Conservation (phyloP, 2,797 vertebrate genomes). For the Okamejei kenojei region DNA sequence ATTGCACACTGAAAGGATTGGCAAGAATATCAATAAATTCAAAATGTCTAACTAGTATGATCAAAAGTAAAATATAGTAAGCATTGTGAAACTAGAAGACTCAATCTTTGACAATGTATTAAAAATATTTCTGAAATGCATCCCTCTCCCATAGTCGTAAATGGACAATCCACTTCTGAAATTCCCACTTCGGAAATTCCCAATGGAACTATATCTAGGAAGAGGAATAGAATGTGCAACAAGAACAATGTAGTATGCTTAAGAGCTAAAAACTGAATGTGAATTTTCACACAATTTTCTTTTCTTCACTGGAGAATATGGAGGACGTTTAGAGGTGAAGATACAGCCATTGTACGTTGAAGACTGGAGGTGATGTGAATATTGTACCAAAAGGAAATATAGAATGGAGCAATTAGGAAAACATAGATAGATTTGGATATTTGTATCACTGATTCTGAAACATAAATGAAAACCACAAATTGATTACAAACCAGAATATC, state of each 20-base stretch:
- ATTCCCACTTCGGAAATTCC: too few relatives aligned
- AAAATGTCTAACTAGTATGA: not conserved
- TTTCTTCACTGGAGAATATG: not conserved
- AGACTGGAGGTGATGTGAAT: not conserved
- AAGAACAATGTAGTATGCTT: too few relatives aligned
- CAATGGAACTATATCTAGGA: too few relatives aligned
- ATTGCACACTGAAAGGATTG: not conserved
- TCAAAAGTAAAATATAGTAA: not conserved
- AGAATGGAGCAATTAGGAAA: not conserved
- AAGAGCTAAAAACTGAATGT: too few relatives aligned
- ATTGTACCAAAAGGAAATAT: not conserved
- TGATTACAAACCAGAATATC: not conserved
- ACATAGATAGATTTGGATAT: not conserved
- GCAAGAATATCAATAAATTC: not conserved
- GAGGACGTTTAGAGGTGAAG: not conserved
- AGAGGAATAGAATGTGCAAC: too few relatives aligned
- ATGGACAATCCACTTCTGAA: too few relatives aligned
- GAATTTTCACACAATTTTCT: not conserved
- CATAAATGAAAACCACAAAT: not conserved
- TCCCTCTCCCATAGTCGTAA: too few relatives aligned
- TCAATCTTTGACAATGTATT: not conserved
- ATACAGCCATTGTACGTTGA: not conserved
- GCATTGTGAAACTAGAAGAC: not conserved
- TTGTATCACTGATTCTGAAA: not conserved
- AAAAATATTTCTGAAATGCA: not conserved